Evolutionary conservation across 2,888 invertebrate genomes (phyloP), one percentile per base, ranked within the genome.

Genomic region (Litoditis marina): DNA sequence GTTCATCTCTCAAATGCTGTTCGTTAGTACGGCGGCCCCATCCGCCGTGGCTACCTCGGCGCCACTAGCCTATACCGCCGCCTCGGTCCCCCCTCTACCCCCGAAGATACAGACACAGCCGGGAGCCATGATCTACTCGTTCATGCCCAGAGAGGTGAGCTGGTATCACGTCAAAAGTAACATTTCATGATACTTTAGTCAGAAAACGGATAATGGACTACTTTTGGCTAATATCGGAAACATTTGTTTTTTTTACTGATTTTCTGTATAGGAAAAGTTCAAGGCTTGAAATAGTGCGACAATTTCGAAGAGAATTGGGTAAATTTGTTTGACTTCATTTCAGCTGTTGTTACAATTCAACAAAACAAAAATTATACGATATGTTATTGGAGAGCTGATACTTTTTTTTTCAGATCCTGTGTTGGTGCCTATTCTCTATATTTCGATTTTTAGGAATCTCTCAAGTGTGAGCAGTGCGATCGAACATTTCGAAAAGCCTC

Each of bases 401-500:
- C 8, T 8, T 22, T 8, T 22, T 5, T 22, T 44, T 44, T 44
- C 44, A 22, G 19, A 22, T 22, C 25, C 25, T 25, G 5, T 8
- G 44, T 44, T 44, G 44, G 19, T 44, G 19, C 19, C 44, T 44
- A 19, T 44, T 8, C n/a, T 34, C 28, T 56, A 47, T 25, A 46
- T 47, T 11, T 31, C 22, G 13, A 19, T 25, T 50, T 65, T 57
- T 52, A 67, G 47, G 67, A 71, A 39, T 34, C 34, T 2, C 27
- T 65, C 42, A 62, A 63, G 16, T 71, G 71, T 46, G 66, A 71
- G 60, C 90, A 94, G 80, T 95, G 95, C 85, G 89, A 90, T 75
- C 93, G 94, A 85, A 90, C 90, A 58, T 95, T 95, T 85, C 90
- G 89, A 68, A 92, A 94, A 84, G 90, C 91, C 30, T 67, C 72